phyloP scores from a whole-genome alignment of 2,888 invertebrate genomes.

The Caenorhabditis macrosperma region DNA sequence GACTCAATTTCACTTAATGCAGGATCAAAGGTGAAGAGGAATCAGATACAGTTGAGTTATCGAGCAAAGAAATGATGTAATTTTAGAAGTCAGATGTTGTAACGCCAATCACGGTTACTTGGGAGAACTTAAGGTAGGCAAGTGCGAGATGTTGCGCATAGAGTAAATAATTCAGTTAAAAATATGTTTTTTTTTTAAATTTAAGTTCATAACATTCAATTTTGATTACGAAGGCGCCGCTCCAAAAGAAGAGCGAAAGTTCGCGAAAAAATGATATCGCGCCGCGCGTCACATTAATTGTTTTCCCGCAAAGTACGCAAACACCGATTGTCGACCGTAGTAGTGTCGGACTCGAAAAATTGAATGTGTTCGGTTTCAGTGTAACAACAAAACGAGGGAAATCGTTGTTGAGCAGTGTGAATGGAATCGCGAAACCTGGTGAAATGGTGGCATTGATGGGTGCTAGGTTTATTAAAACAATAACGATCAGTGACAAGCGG shows the following conservation, averaged over 20 bases:
- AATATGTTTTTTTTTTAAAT: not conserved
- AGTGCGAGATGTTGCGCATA: not conserved
- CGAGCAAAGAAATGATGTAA: not conserved
- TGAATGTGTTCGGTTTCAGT: slow-evolving; percentile 15
- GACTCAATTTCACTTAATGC: slow-evolving; percentile 4
- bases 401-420: slow-evolving; percentile 6
- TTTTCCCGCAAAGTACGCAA: slow-evolving; percentile 29
- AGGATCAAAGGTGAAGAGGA: not conserved
- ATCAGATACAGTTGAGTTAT: not conserved
- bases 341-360: not conserved
- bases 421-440: slow-evolving; percentile 44
- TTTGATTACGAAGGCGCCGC: not conserved
- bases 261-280: slow-evolving; percentile 33
- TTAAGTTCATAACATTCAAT: not conserved
- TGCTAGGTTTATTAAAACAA: slow-evolving; percentile 12
- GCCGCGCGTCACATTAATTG: slow-evolving; percentile 2
- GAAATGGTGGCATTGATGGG: slow-evolving; percentile 56
- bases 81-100: slow-evolving; percentile 23
- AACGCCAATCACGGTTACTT: slow-evolving; percentile 35
- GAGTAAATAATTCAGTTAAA: not conserved
- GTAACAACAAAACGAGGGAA: slow-evolving; percentile 14
- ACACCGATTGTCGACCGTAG: slow-evolving; percentile 36
- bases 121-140: slow-evolving; percentile 35
- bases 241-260: not conserved
- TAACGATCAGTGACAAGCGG: not conserved